Conservation (phyloP, 2,113 vertebrate species). For the Lathamus discolor region DNA sequence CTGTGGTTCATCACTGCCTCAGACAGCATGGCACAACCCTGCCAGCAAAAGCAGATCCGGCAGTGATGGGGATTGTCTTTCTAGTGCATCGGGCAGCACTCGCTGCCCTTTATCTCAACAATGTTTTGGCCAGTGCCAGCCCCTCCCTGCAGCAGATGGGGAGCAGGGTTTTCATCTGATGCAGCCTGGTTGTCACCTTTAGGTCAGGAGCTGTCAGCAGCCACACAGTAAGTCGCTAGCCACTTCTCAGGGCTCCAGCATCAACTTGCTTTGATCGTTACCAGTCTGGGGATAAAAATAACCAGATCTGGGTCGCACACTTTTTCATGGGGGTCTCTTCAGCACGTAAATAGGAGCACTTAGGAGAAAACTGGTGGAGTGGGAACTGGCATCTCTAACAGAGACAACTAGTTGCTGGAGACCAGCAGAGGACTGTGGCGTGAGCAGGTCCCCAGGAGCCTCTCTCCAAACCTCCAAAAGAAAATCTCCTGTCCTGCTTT, state of each 20-base stretch:
- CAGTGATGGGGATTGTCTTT: not conserved
- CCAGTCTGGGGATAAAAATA: not conserved
- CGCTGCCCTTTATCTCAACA: not conserved
- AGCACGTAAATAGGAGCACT: not conserved
- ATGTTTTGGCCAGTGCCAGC: not conserved
- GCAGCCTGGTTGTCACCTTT: not conserved
- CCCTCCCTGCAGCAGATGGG: not conserved
- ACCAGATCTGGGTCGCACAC: not conserved
- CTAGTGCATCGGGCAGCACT: fast-evolving
- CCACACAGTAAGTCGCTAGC: not conserved
- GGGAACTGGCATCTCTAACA: not conserved
- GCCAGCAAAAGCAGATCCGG: not conserved
- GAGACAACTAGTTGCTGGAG: not conserved
- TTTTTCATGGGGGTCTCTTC: not conserved
- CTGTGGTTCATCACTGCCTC: not conserved
- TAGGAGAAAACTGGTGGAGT: not conserved
- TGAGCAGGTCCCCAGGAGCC: not conserved
- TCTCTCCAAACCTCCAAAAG: not conserved
- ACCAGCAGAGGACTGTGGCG: not conserved
- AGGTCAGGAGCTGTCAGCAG: not conserved
- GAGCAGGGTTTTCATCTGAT: not conserved
- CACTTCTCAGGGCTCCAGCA: not conserved
- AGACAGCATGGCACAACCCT: not conserved
- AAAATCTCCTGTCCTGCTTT: not conserved
- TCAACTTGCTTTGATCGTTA: not conserved